These are phyloP conservation scores for Sisor rabdophorus DNA, from an alignment of 2,113 vertebrate genomes.

Conservation along the genomic window DNA sequence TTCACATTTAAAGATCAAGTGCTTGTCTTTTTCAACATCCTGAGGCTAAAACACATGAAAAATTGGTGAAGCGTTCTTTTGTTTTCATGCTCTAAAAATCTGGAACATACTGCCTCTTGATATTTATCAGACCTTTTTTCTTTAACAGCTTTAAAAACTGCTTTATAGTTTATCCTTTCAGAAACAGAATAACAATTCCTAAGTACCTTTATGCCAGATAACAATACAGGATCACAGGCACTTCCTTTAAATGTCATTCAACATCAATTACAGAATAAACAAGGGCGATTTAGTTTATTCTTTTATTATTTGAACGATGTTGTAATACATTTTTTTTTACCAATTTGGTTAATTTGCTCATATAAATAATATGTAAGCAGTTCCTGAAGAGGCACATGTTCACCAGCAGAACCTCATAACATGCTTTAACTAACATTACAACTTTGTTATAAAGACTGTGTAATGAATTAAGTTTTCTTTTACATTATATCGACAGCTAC, in stretches of 20 bases:
- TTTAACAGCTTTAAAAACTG: constrained; percentile 11
- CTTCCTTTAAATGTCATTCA: neutral
- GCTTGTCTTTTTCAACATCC: constrained; percentile 25
- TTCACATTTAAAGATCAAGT: constrained; percentile 23
- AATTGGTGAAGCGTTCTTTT: constrained; percentile 21
- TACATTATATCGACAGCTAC: no score
- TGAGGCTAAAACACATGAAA: constrained; percentile 28
- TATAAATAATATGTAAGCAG: neutral
- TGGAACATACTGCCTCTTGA: constrained; percentile 5
- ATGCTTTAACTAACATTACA: no score
- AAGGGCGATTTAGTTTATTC: neutral
- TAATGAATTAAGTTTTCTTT: no score
- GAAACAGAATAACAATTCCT: constrained; percentile 18
- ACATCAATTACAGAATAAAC: neutral
- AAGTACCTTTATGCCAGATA: neutral
- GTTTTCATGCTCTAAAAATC: constrained; percentile 22
- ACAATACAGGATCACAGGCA: neutral
- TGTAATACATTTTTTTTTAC: neutral
- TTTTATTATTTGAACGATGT: neutral
- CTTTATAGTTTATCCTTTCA: constrained; percentile 18
- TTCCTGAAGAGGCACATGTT: neutral
- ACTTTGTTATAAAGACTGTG: no score
- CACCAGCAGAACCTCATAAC: no score
- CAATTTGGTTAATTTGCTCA: neutral
- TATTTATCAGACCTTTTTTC: constrained; percentile 8